Evolutionary conservation across 2,888 invertebrate species (phyloP).

Genomic region (Oscheius sp.): DNA sequence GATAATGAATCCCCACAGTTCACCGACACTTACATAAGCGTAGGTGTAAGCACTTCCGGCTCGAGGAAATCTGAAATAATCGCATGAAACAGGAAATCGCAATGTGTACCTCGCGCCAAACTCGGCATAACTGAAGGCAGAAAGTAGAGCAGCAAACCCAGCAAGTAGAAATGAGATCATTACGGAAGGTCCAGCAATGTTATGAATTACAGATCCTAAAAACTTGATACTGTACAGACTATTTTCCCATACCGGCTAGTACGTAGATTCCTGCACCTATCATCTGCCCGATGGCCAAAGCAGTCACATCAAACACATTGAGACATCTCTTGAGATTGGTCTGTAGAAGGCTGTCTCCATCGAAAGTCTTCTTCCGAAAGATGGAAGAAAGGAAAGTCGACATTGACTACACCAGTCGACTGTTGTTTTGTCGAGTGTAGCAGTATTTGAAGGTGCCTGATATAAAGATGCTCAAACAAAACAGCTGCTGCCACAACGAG

Average conservation of each 20-base stretch:
- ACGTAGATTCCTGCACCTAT: constrained; percentile 57
- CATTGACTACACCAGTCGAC: too few relatives aligned
- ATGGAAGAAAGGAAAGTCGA: constrained; percentile 16
- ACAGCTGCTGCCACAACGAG: constrained; percentile 9
- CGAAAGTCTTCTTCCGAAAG: constrained; percentile 33
- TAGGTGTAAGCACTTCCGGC: constrained; percentile 84
- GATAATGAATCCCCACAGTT: constrained; percentile 88
- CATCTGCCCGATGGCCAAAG: constrained; percentile 55
- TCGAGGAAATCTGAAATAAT: constrained; percentile 80
- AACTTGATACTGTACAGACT: background rate
- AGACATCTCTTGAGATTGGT: constrained; percentile 51
- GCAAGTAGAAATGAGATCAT: constrained; percentile 84
- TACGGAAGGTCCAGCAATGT: constrained; percentile 90
- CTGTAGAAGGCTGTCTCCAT: constrained; percentile 33
- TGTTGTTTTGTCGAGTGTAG: too few relatives aligned
- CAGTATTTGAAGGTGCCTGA: background rate
- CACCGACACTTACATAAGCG: constrained; percentile 93
- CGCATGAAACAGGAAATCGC: constrained; percentile 42
- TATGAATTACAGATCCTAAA: constrained; percentile 84
- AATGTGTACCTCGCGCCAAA: constrained; percentile 74
- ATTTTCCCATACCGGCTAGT: constrained; percentile 37
- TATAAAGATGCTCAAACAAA: constrained; percentile 20
- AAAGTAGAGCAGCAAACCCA: constrained; percentile 86
- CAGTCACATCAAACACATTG: constrained; percentile 48
- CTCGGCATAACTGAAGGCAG: constrained; percentile 80